Percentiles rank a stretch among this genome's conserved stretches.
Conservation (phyloP, 2,888 invertebrate genomes). For the Stenoptilia bipunctidactyla region DNA sequence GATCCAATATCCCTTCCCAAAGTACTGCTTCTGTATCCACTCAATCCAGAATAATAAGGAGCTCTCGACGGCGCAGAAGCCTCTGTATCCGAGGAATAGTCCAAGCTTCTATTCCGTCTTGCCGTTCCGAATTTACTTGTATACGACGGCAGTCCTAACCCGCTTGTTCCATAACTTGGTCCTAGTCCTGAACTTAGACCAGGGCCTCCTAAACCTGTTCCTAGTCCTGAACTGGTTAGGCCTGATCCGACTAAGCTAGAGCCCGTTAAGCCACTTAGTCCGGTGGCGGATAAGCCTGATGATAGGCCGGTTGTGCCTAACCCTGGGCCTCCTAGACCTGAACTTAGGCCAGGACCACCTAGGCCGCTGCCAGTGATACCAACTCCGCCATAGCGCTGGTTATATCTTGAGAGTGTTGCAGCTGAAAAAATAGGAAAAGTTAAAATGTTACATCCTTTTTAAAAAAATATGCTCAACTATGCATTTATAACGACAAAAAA, state of each 20-base stretch:
- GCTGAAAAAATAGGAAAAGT: no score
- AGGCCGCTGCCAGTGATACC: conserved; percentile 35
- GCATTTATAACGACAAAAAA: no score
- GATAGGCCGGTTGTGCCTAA: conserved; percentile 43
- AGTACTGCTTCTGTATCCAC: conserved; percentile 61
- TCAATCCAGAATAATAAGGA: conserved; percentile 79
- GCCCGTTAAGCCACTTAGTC: conserved; percentile 56
- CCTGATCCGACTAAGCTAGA: conserved; percentile 55
- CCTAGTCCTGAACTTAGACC: conserved; percentile 49
- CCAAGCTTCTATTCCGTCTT: conserved; percentile 84
- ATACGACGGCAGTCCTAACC: conserved; percentile 53
- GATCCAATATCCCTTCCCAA: conserved; percentile 72
- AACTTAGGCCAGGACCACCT: conserved; percentile 34
- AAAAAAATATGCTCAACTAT: no score
- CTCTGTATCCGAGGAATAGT: conserved; percentile 96
- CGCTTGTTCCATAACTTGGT: conserved; percentile 50
- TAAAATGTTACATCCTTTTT: no score
- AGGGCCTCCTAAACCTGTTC: conserved; percentile 44
- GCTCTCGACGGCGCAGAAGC: conserved; percentile 84
- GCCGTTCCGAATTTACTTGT: conserved; percentile 72
- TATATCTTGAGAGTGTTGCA: conserved; percentile 73
- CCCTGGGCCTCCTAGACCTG: conserved; percentile 27
- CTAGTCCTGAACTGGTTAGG: conserved; percentile 46
- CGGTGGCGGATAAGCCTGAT: conserved; percentile 54
- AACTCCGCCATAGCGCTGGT: conserved; percentile 72